A percentile compares a stretch with the other conserved stretches of the same genome.
Evolutionary conservation across 2,888 invertebrate species (phyloP).

Genomic region (Villa cingulata): DNA sequence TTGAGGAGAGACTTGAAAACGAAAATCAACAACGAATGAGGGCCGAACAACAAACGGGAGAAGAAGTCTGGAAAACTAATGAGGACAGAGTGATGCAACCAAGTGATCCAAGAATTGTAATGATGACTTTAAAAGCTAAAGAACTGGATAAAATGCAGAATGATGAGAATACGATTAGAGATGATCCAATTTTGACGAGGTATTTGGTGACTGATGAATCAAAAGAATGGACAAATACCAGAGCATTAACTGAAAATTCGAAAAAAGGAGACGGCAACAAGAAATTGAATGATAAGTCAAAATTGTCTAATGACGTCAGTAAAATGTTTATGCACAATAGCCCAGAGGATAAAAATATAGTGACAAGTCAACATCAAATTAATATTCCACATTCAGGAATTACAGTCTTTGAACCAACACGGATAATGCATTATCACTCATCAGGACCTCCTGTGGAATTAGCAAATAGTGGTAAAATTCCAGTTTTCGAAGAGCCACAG

Average conservation of each 20-base stretch:
- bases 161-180: background rate
- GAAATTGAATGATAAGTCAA: background rate
- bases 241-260: background rate
- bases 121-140: background rate
- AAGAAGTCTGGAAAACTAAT: no score
- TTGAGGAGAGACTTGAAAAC: background rate
- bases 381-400: background rate
- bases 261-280: no score
- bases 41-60: no score
- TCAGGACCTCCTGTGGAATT: background rate
- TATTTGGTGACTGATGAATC: background rate
- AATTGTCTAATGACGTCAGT: background rate
- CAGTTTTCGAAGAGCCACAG: background rate
- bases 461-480: background rate
- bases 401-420: background rate
- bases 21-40: background rate
- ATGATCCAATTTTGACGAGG: background rate
- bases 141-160: no score
- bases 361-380: background rate
- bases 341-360: no score
- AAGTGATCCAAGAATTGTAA: background rate
- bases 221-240: background rate
- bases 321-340: no score
- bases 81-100: background rate
- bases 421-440: background rate